phyloP scores from a whole-genome alignment of 2,797 vertebrate species.

The Eleutherodactylus coqui region DNA sequence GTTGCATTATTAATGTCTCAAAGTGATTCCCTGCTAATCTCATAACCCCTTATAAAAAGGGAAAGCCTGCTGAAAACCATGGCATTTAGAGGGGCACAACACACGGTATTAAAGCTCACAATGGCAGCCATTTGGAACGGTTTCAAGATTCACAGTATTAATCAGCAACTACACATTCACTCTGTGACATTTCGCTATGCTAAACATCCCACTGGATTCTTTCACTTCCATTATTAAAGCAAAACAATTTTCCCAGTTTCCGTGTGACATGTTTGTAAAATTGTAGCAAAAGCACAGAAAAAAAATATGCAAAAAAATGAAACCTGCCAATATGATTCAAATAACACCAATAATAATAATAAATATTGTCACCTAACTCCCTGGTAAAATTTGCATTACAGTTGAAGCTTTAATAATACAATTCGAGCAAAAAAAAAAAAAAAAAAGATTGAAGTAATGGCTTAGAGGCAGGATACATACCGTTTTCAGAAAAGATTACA shows the following conservation, averaged over 20 bases:
- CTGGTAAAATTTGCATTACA: conserved; percentile 61
- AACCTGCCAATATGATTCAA: conserved; percentile 58
- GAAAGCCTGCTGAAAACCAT: conserved; percentile 58
- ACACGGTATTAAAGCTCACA: conserved; percentile 60
- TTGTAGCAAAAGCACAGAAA: conserved; percentile 39
- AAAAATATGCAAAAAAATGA: conserved; percentile 48
- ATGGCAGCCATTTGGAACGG: conserved; percentile 63
- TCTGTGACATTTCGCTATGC: conserved; percentile 58
- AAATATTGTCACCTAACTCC: conserved; percentile 57
- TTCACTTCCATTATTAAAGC: conserved; percentile 53
- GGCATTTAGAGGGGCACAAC: conserved; percentile 60
- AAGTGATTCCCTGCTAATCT: conserved; percentile 64
- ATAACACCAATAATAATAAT: conserved; percentile 57
- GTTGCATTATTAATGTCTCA: conserved; percentile 62
- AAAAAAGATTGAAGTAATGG: conserved; percentile 51
- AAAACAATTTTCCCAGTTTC: conserved; percentile 59
- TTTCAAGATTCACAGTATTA: conserved; percentile 62
- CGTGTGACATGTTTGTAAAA: conserved; percentile 60
- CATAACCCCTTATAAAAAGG: conserved; percentile 57
- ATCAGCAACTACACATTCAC: conserved; percentile 58
- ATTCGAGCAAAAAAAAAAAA: conserved; percentile 14
- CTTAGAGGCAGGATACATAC: conserved; percentile 47
- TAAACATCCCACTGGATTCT: conserved; percentile 57
- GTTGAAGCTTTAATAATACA: conserved; percentile 51
- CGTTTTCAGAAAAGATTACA: conserved; percentile 47